Base-by-base conservation (phyloP, 1,140 invertebrate genomes). In the Drosophila rufa region DNA sequence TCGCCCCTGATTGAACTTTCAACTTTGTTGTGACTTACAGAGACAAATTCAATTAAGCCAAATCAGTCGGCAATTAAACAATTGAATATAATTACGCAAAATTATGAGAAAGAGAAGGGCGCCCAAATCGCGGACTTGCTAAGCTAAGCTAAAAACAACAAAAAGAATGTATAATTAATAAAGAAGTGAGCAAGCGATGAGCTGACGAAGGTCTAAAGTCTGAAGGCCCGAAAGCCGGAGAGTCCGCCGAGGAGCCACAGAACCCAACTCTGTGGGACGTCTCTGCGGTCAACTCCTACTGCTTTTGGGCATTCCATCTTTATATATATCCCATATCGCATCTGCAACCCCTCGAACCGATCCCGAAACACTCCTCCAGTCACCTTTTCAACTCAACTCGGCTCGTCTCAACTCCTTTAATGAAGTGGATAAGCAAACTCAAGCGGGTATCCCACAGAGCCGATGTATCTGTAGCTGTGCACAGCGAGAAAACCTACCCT, bases 11-110 rank as follows among this genome's bases (percentile, higher is more conserved):
- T 50, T 67, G 48, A 70, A 68, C 67, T 70, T 40, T 56, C 67
- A 68, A 70, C 67, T 68, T 68, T 68, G 64, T 70, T 70, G 42
- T 70, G 67, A 70, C 67, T 55, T 55, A 22, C 48, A 70, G 67
- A 55, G 67, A 70, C 48, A 70, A 68, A 70, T 55, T 70, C 62
- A 70, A 84, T 84, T 84, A 84, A 84, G 73, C 48, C 67, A 75
- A 85, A 81, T 85, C 78, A 85, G 68, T 57, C 65, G 74, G 61
- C 78, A 68, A 86, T 85, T 85, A 85, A 81, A 85, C 82, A 85
- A 85, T 85, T 85, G 82, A 85, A 70, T 59, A 48, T 85, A 85
- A 85, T 85, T 81, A 81, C 57, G 75, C 74, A 65, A 85, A 79
- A 85, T 75, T 70, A 64, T 68, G 62, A 45, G 30, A 51, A 43